Base-by-base conservation (phyloP, 2,888 invertebrate genomes). In the Anarsia innoxiella region DNA sequence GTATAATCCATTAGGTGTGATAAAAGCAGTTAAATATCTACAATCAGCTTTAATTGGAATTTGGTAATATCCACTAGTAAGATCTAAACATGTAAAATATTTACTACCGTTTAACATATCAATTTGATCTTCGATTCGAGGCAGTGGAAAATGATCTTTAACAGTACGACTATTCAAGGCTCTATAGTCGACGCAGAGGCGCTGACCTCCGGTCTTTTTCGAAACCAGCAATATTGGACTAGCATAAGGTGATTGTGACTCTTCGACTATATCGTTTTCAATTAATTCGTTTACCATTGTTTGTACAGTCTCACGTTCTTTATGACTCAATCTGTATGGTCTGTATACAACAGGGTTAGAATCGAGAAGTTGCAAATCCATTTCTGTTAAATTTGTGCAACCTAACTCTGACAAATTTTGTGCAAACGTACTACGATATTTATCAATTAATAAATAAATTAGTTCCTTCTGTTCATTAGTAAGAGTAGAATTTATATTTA, bases 291-390 rank as follows among this genome's bases (percentile, higher is more conserved):
- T 37, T 2, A 41, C 31, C 39, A 48, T 41, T 8, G 23, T 36
- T 3, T 42, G 36, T 4, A 49, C 47, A 5, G 40, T 29, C 12
- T 45, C 48, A 1, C 41, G 40, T 30, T 56, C 50, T 2, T 32
- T 28, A 8, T 45, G 39, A 12, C 48, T 45, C 2, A 51, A 13
- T 8, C 49, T 26, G 12, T 54, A 50, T 1, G 53, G 49, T n/a
- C 46, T 33, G 34, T 51, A 53, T 4, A 50, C 45, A 4, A 51
- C 31, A 1, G 51, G 49, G 0, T 29, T 31, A 9, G 31, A 23
- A 11, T 31, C 44, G 1, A 35, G 37, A 0, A 54, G 9, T 23
- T 45, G 34, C 8, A 49, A 44, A 1, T 6, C 27, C 49, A 54
- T 49, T 32, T 53, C 40, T 1, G 48, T 38, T 2, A 42, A 19